Evolutionary conservation across 1,140 invertebrate genomes (phyloP).

Genomic region (Drosophila miranda): DNA sequence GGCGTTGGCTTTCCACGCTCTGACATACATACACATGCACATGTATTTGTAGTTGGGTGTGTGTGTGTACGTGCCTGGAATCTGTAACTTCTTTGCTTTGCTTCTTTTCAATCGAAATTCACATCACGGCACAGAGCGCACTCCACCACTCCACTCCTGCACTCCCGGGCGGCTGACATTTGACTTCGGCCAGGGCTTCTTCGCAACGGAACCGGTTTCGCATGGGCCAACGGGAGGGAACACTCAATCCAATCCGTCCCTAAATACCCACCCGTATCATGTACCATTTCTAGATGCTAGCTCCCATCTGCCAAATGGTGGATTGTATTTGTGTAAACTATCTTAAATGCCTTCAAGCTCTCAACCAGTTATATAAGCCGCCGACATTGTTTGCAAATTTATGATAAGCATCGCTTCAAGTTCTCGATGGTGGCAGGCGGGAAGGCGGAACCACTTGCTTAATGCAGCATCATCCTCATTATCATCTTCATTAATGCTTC

Average conservation of each 20-base stretch:
- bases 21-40: background rate
- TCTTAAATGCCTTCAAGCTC: constrained; percentile 1
- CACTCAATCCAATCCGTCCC: too few relatives aligned
- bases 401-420: constrained; percentile 39
- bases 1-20: constrained; percentile 24
- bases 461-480: constrained; percentile 33
- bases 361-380: constrained; percentile 58
- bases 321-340: constrained; percentile 2
- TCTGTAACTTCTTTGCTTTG: constrained; percentile 35
- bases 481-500: background rate
- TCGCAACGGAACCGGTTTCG: constrained; percentile 16
- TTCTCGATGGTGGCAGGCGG: background rate
- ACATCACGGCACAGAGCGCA: constrained; percentile 10
- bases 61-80: constrained; percentile 50
- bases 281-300: constrained; percentile 19
- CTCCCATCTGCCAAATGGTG: background rate
- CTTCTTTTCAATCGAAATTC: constrained; percentile 49
- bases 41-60: too few relatives aligned
- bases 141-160: background rate
- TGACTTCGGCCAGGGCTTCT: constrained; percentile 19
- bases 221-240: constrained; percentile 18
- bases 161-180: constrained; percentile 9
- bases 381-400: constrained; percentile 65
- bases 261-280: too few relatives aligned
- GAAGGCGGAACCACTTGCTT: constrained; percentile 52